These are phyloP conservation scores for Metacarcinus magister DNA, from an alignment of 2,888 invertebrate genomes.

Conservation along the genomic window DNA sequence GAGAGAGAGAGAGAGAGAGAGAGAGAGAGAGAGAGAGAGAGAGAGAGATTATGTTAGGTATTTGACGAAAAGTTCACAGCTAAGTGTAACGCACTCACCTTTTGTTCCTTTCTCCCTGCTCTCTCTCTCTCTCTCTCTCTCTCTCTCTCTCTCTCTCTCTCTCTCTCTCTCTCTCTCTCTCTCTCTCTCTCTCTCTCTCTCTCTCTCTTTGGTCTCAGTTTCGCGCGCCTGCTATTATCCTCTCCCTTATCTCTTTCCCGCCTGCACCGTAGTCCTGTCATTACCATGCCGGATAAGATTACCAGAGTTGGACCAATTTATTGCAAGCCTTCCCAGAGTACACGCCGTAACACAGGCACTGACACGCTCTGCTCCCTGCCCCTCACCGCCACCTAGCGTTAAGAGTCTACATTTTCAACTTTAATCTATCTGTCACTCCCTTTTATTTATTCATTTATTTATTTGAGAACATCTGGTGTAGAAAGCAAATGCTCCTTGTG, in stretches of 20 bases:
- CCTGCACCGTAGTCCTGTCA: conserved; percentile 8
- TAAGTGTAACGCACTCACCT: neutral
- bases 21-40: neutral
- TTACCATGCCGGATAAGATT: neutral
- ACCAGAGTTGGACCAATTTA: conserved; percentile 5
- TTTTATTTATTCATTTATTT: neutral
- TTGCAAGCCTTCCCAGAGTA: neutral
- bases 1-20: neutral
- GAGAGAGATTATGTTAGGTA: neutral
- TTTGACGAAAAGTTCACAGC: neutral
- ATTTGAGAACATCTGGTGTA: neutral
- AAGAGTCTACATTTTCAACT: neutral
- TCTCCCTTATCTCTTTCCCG: neutral
- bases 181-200: conserved; percentile 8
- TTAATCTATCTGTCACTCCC: neutral
- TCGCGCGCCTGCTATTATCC: neutral
- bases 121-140: neutral
- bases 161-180: conserved; percentile 40
- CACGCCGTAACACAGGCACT: neutral
- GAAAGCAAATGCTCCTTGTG: neutral
- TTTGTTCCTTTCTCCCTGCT: too few relatives aligned
- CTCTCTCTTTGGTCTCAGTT: neutral
- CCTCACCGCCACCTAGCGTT: neutral
- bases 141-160: conserved; percentile 7
- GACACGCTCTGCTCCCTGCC: neutral